A percentile compares a stretch with the other conserved stretches of the same genome.
These are phyloP conservation scores for Phortica magna DNA, from an alignment of 2,888 invertebrate genomes.

Conservation along the genomic window DNA sequence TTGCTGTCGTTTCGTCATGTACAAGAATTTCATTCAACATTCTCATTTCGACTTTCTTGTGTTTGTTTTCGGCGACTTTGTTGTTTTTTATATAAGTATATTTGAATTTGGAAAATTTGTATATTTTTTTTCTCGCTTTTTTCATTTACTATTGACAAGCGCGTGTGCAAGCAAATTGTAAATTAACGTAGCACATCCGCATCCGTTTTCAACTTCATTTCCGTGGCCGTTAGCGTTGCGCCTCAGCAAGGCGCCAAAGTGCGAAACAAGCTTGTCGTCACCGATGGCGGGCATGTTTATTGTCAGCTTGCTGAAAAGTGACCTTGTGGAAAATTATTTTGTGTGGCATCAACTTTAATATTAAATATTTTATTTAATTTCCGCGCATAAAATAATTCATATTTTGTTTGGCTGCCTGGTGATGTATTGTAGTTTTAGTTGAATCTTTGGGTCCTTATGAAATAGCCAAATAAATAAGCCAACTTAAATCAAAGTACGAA, in stretches of 20 bases:
- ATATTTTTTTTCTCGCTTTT: background rate
- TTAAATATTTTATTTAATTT: no score
- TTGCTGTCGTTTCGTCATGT: background rate
- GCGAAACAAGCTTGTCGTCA: no score
- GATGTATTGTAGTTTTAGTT: no score
- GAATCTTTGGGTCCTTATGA: background rate
- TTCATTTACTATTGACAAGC: background rate
- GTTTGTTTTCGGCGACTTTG: background rate
- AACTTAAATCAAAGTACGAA: background rate
- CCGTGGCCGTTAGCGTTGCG: background rate
- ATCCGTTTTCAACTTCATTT: slow-evolving; percentile 16
- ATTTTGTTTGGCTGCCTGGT: no score
- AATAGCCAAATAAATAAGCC: background rate
- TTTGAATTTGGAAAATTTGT: background rate
- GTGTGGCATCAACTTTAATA: no score
- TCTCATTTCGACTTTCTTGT: background rate
- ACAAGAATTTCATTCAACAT: background rate
- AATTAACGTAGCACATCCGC: background rate
- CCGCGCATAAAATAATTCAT: no score
- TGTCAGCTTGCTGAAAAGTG: no score
- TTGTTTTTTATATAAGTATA: background rate
- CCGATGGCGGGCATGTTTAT: no score
- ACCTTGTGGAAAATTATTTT: no score
- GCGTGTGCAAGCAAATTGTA: background rate
- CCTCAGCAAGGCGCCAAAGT: background rate